phyloP scores from a whole-genome alignment of 1,140 invertebrate species.

The Drosophila novamexicana region DNA sequence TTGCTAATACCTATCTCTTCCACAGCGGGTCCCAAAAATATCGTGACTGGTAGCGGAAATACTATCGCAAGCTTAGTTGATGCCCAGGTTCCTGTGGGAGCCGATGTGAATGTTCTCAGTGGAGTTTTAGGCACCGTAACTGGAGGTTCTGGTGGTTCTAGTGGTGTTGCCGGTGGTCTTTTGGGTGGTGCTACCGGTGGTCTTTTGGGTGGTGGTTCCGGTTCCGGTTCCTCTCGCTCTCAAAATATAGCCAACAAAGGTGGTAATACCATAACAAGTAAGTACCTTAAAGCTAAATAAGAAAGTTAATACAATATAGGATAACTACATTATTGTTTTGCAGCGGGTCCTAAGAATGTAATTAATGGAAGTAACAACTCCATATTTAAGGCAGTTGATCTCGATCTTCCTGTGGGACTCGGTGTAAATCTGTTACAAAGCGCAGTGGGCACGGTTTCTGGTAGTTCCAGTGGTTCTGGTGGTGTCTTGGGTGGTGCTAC shows the following conservation, averaged over 20 bases:
- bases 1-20: too few relatives aligned
- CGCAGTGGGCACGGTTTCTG: background rate
- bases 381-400: too few relatives aligned
- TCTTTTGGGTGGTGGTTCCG: background rate
- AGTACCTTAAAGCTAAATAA: background rate
- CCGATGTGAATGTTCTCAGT: background rate
- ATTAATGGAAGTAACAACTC: too few relatives aligned
- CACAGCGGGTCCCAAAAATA: too few relatives aligned
- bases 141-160: background rate
- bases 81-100: too few relatives aligned
- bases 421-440: background rate
- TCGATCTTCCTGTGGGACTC: too few relatives aligned
- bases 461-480: background rate
- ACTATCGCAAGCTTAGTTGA: too few relatives aligned
- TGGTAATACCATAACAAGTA: constrained; percentile 3
- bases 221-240: background rate
- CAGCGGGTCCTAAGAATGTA: too few relatives aligned
- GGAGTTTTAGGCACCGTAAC: background rate
- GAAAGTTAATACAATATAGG: too few relatives aligned
- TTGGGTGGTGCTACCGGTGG: background rate
- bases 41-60: too few relatives aligned
- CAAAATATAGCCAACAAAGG: constrained; percentile 4
- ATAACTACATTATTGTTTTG: too few relatives aligned
- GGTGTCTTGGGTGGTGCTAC: background rate
- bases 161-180: background rate